These are phyloP conservation scores for Dufourea novaeangliae DNA, from an alignment of 1,140 invertebrate genomes.

Conservation along the genomic window DNA sequence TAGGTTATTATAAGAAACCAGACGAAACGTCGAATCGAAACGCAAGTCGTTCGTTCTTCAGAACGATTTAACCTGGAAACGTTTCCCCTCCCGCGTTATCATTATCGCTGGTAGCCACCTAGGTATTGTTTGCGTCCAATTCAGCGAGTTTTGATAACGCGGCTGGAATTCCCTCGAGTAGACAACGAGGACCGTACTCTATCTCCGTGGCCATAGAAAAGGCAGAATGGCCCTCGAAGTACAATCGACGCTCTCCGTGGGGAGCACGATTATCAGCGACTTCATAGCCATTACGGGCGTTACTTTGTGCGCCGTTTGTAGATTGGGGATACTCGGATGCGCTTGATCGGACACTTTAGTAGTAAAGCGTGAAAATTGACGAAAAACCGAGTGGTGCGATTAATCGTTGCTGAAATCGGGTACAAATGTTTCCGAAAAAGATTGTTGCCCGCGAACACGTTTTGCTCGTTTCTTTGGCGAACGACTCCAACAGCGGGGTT, in stretches of 20 bases:
- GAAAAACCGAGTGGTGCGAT: too few relatives aligned
- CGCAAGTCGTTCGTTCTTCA: neutral
- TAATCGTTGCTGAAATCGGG: too few relatives aligned
- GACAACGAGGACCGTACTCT: neutral
- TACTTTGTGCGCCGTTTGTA: neutral
- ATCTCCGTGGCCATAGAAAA: conserved; percentile 7
- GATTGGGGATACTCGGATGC: too few relatives aligned
- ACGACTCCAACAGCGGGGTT: too few relatives aligned
- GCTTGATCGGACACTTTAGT: too few relatives aligned
- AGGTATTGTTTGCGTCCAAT: neutral
- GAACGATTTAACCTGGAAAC: neutral
- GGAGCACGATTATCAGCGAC: neutral
- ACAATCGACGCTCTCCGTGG: neutral
- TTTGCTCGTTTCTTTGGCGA: too few relatives aligned
- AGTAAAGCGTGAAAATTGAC: too few relatives aligned
- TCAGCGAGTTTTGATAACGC: conserved; percentile 5
- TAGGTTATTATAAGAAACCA: neutral
- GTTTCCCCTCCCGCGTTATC: neutral
- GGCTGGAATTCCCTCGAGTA: neutral
- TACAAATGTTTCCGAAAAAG: too few relatives aligned
- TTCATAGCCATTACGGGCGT: neutral
- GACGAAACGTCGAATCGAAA: neutral
- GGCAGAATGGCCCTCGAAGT: conserved; percentile 1
- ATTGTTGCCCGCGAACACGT: too few relatives aligned
- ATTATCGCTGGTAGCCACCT: too few relatives aligned